Evolutionary conservation across 2,888 invertebrate genomes (phyloP), one percentile per base, ranked within the genome.

Genomic region (Volucella zonaria): DNA sequence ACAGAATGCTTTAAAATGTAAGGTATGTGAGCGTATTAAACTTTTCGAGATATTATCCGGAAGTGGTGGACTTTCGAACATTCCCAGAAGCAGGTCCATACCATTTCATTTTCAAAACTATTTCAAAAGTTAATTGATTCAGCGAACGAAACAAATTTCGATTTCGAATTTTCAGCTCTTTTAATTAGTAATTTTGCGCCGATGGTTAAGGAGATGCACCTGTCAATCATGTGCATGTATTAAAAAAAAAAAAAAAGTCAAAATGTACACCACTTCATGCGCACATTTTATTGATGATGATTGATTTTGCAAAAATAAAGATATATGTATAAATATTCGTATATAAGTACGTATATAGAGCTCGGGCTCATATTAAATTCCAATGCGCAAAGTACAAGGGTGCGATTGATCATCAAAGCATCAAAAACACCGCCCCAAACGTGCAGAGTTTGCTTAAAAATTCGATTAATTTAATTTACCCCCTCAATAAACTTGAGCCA

Each of bases 391-490:
- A 40, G 43, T 62, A 77, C 61, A 61, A 68, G 68, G 68, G 23
- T 68, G 40, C 77, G 8, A 77, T 77, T 70, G 70, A 70, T 77
- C 77, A 70, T 56, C 56, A 42, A 56, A 70, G 40, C 77, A 64
- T 56, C 67, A 54, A 40, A 42, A 4, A 11, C 51, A 31, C 14
- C 45, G 38, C 43, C 15, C 11, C 11, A n/a, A 1, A 15, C 45
- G 10, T 43, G 8, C 51, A 52, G 45, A 10, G 54, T 18, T 11
- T 43, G 23, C 8, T 38, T 8, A 70, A 58, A 70, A 70, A 43
- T 67, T 78, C 77, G 62, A 77, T 77, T 77, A 77, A 71, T 62
- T 70, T 78, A 78, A 56, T 78, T 78, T 38, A 64, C 59, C 70
- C 43, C 70, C 49, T n/a, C 38, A 14, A n/a, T 64, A 56, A 6